A percentile compares a stretch with the other conserved stretches of the same genome.
Conservation (phyloP, 23 tunicate genomes). For the Ascidia mentula region DNA sequence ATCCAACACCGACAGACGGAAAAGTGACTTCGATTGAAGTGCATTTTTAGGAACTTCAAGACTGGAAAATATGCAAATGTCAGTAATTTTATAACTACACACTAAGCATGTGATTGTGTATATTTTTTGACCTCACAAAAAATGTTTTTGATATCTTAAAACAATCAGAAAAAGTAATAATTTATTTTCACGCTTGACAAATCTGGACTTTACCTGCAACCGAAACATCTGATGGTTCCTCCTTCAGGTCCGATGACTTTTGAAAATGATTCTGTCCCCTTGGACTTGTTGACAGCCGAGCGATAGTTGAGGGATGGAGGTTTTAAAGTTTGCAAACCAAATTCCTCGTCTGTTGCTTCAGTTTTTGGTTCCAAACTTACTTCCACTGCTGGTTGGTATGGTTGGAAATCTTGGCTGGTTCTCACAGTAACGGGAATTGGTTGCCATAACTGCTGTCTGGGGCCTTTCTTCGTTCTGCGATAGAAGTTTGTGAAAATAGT, state of each 20-base stretch:
- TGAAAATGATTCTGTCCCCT: constrained; percentile 43
- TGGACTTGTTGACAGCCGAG: constrained; percentile 34
- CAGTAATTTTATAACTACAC: not conserved
- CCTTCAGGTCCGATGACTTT: constrained; percentile 79
- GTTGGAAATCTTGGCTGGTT: not conserved
- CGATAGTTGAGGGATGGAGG: constrained; percentile 23
- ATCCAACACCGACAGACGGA: constrained; percentile 61
- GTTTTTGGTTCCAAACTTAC: not conserved
- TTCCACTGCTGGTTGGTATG: not conserved
- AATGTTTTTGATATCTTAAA: too few species aligned
- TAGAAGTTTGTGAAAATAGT: too few species aligned
- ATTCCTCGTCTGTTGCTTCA: not conserved
- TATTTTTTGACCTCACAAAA: too few species aligned
- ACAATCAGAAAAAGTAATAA: not conserved
- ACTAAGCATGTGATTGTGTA: too few species aligned
- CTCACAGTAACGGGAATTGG: not conserved
- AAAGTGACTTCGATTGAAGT: constrained; percentile 49
- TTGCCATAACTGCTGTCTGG: too few species aligned
- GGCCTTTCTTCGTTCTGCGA: too few species aligned
- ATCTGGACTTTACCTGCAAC: constrained; percentile 53
- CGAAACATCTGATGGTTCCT: constrained; percentile 45
- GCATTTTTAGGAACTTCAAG: constrained; percentile 81
- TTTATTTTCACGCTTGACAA: not conserved
- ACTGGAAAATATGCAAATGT: constrained; percentile 24
- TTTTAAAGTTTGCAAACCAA: not conserved